Percentiles rank a stretch among this genome's conserved stretches.
These are phyloP conservation scores for Odontomyia ornata DNA, from an alignment of 2,888 invertebrate species.

Conservation along the genomic window DNA sequence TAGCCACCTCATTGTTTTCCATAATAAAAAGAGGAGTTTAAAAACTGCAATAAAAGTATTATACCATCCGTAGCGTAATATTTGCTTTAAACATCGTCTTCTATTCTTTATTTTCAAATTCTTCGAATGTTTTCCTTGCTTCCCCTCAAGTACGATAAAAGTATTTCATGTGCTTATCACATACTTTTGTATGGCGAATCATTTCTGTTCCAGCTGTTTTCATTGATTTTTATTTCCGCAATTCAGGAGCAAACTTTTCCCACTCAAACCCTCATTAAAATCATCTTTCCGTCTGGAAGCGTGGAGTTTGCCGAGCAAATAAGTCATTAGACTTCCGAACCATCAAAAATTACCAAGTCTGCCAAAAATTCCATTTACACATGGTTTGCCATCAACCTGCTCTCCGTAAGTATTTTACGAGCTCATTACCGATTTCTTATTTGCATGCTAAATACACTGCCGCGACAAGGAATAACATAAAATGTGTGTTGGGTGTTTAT, in stretches of 20 bases:
- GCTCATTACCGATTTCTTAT: slow-evolving; percentile 39
- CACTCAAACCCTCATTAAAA: not conserved
- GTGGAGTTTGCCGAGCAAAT: not conserved
- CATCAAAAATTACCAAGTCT: slow-evolving; percentile 15
- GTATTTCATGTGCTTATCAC: not conserved
- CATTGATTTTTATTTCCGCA: not conserved
- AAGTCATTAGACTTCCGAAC: not conserved
- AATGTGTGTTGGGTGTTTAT: slow-evolving; percentile 27
- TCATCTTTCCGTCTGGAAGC: not conserved
- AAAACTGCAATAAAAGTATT: no score
- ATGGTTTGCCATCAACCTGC: not conserved
- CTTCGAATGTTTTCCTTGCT: no score
- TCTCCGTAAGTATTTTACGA: slow-evolving; percentile 28
- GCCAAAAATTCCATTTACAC: slow-evolving; percentile 31
- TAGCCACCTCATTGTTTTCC: no score
- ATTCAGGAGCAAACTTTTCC: not conserved
- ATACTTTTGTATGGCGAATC: not conserved
- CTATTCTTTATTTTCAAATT: no score
- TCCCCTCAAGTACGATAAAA: not conserved
- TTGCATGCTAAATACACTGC: slow-evolving; percentile 3
- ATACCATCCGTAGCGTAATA: no score
- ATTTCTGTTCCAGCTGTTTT: not conserved
- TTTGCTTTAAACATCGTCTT: no score
- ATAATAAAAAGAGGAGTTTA: no score
- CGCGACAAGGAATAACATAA: not conserved